Conservation (phyloP, 2,888 invertebrate genomes). For the Drosophila suboccidentalis region DNA sequence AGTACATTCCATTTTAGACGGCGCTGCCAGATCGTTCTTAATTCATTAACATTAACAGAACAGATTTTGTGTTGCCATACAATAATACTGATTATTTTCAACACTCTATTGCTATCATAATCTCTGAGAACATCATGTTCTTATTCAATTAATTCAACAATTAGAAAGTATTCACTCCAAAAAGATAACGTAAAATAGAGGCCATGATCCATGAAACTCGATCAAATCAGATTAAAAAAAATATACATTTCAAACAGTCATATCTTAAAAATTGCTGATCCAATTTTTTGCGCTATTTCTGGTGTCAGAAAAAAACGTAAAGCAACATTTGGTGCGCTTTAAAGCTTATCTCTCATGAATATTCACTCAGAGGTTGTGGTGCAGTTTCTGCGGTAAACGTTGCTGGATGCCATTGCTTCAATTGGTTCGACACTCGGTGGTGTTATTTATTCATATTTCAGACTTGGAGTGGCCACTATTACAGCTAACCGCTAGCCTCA, state of each 20-base stretch:
- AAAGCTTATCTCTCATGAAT: not conserved
- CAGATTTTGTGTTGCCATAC: constrained; percentile 3
- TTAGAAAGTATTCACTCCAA: too few relatives aligned
- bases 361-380: not conserved
- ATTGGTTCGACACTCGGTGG: constrained; percentile 14
- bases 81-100: constrained; percentile 1
- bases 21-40: too few relatives aligned
- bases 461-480: constrained; percentile 30
- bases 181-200: too few relatives aligned
- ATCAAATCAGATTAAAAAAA: too few relatives aligned
- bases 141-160: too few relatives aligned
- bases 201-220: too few relatives aligned
- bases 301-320: not conserved
- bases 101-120: not conserved
- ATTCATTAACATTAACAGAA: not conserved
- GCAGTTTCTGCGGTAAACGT: not conserved
- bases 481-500: constrained; percentile 35
- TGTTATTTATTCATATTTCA: constrained; percentile 54
- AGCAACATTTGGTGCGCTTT: not conserved
- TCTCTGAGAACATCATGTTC: too few relatives aligned
- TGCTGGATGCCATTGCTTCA: constrained; percentile 2
- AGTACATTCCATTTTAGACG: too few relatives aligned
- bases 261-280: too few relatives aligned
- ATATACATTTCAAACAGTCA: too few relatives aligned
- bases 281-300: too few relatives aligned